Evolutionary conservation across 2,113 vertebrate species (phyloP).

Genomic region (Daubentonia madagascariensis): DNA sequence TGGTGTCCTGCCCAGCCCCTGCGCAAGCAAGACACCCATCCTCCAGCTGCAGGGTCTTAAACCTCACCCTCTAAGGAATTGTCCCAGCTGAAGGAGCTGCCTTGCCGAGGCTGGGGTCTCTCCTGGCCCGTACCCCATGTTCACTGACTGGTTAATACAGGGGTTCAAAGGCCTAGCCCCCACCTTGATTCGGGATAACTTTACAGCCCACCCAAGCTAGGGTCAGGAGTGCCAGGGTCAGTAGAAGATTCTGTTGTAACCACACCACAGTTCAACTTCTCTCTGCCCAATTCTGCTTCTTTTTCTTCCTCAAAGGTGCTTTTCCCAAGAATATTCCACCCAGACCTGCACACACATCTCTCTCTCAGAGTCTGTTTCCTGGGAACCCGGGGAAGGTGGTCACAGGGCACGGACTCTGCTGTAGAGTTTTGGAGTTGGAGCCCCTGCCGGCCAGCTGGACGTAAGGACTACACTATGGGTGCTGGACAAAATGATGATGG

Average conservation of each 20-base stretch:
- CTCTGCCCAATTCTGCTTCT: neutral
- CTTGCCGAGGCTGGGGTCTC: accelerated
- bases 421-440: neutral
- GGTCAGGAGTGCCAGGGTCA: too few species aligned
- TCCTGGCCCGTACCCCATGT: accelerated
- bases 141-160: neutral
- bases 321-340: neutral
- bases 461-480: accelerated
- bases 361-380: neutral
- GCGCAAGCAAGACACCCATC: accelerated
- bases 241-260: too few species aligned
- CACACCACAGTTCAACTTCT: accelerated
- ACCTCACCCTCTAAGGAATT: neutral
- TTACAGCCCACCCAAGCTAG: neutral
- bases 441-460: neutral
- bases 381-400: too few species aligned
- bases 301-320: too few species aligned
- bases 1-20: accelerated
- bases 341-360: neutral
- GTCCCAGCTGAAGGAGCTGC: neutral
- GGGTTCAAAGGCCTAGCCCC: neutral
- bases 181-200: accelerated
- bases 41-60: too few species aligned
- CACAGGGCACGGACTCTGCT: too few species aligned
- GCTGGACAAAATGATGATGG: neutral